Evolutionary conservation across 2,113 vertebrate genomes (phyloP).

Genomic region (Deroptyus accipitrinus): DNA sequence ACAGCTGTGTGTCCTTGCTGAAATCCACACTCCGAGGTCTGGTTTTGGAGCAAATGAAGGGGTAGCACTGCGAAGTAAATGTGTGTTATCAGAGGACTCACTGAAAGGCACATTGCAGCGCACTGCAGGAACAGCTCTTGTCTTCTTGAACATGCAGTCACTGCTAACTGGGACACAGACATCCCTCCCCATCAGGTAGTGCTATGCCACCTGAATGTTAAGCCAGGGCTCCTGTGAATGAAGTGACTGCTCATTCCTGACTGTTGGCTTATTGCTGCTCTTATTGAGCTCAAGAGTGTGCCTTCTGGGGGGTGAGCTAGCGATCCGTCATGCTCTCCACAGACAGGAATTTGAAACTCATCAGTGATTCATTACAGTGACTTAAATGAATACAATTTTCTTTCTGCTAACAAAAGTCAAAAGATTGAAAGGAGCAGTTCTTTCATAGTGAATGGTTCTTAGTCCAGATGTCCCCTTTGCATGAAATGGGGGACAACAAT

Average conservation of each 20-base stretch:
- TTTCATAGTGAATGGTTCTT: neutral
- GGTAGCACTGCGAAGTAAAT: neutral
- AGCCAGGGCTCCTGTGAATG: neutral
- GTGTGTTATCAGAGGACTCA: neutral
- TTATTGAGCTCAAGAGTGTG: neutral
- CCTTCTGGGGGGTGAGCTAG: neutral
- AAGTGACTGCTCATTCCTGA: neutral
- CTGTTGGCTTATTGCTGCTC: neutral
- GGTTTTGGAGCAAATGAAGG: neutral
- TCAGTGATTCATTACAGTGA: neutral
- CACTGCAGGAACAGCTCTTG: neutral
- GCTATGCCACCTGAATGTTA: neutral
- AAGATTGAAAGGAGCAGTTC: neutral
- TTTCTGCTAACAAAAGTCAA: neutral
- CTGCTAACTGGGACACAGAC: neutral
- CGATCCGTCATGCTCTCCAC: neutral
- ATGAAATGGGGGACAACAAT: neutral
- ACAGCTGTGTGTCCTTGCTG: neutral
- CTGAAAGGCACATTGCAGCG: constrained; percentile 7
- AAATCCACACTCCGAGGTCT: neutral
- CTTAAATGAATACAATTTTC: neutral
- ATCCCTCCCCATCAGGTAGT: neutral
- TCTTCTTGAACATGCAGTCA: rapidly evolving
- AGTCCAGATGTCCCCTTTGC: neutral
- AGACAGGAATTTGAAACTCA: neutral